Conservation (phyloP, 2,113 vertebrate species). For the Hydropotes inermis region DNA sequence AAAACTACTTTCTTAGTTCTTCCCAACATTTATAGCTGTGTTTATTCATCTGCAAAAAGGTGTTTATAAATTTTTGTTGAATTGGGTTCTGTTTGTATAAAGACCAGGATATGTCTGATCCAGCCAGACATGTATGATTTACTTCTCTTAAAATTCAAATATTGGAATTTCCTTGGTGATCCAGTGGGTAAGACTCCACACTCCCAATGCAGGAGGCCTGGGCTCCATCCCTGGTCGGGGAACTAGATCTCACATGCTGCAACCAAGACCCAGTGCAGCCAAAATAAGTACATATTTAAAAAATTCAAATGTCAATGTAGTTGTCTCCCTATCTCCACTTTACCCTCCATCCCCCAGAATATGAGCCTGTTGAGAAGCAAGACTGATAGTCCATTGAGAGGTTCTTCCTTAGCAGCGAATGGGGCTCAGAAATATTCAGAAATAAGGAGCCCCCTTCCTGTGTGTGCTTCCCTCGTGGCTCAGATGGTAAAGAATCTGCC, state of each 20-base stretch:
- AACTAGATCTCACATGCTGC: neutral
- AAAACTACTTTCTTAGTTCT: neutral
- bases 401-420: neutral
- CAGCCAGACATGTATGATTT: neutral
- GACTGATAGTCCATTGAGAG: neutral
- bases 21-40: neutral
- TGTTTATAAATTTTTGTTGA: neutral
- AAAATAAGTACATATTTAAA: neutral
- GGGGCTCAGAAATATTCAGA: neutral
- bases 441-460: neutral
- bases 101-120: neutral
- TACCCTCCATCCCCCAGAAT: no score
- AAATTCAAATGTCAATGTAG: neutral
- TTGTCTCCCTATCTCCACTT: neutral
- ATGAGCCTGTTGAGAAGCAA: neutral
- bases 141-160: constrained; percentile 14
- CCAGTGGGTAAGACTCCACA: neutral
- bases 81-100: neutral
- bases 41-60: neutral
- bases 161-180: neutral
- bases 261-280: neutral
- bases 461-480: neutral
- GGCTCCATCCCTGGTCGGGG: neutral
- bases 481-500: neutral
- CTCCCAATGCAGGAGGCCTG: neutral